Evolutionary conservation across 2,113 vertebrate genomes (phyloP), one percentile per base, ranked within the genome.

Genomic region (Manacus vitellinus): DNA sequence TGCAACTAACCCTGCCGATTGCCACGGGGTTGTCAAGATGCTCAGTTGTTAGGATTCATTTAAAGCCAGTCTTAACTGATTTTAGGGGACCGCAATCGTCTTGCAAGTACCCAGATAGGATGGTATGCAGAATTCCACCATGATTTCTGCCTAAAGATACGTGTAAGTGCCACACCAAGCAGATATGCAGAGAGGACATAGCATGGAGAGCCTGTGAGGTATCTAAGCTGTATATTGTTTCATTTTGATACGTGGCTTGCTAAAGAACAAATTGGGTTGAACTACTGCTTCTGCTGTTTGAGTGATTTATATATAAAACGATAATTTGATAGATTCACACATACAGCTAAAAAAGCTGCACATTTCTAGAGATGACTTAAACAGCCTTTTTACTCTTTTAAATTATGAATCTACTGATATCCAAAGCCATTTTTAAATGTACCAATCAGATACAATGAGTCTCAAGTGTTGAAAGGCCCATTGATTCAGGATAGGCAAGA

Each of bases 151-250:
- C n/a, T 41, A 30, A 78, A 71, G 17, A 31, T 0, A 3, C 0
- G 1, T 2, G 1, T 8, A 20, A 47, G 0, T 25, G 25, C 12
- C 33, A 9, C 12, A 49, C 3, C n/a, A 66, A 65, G 37, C 8
- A 37, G 62, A 37, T 11, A 5, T 4, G 19, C 35, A 68, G 52
- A 75, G 74, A 58, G 22, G 18, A 82, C 43, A 37, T 1, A 58
- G 17, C 46, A 41, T 4, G 37, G 49, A 78, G 44, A 44, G 17
- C 39, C 4, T 24, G 31, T 33, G 24, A 75, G 12, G 12, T 52
- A 27, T 31, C 44, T 37, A n/a, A 55, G 46, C 46, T 33, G 14
- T 19, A 8, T 13, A 22, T 11, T 9, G 18, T 10, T 58, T 68
- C 27, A 27, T 54, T 54, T 44, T 31, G 61, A 49, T 39, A 39